Conservation (phyloP, 2,113 vertebrate species). For the Deroptyus accipitrinus region DNA sequence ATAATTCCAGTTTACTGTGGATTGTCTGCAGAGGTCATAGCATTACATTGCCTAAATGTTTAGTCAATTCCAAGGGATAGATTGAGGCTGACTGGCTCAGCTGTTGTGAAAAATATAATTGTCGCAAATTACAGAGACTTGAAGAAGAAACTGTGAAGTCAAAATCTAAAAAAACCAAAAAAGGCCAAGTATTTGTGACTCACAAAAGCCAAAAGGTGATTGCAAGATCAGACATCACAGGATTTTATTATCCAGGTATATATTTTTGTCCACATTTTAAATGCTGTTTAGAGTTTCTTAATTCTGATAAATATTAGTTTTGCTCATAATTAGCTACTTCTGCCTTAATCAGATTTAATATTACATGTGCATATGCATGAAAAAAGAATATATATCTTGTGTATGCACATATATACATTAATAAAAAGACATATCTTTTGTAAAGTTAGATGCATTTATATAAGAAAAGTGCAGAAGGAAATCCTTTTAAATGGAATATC, state of each 20-base stretch:
- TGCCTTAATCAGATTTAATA: not conserved
- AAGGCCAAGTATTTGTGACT: constrained; percentile 49
- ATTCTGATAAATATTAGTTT: not conserved
- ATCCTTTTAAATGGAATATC: not conserved
- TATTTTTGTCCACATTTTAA: not conserved
- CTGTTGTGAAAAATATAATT: not conserved
- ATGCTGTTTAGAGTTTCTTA: not conserved
- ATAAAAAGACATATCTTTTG: not conserved
- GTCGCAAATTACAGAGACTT: constrained; percentile 37
- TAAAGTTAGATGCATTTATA: not conserved
- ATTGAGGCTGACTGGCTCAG: not conserved
- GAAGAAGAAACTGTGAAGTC: constrained; percentile 16
- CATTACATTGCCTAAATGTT: not conserved
- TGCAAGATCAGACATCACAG: constrained; percentile 79
- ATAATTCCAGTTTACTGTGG: not conserved
- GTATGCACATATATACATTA: not conserved
- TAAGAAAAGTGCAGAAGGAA: not conserved
- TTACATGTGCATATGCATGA: not conserved
- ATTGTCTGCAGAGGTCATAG: not conserved
- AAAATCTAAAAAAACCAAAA: constrained; percentile 47
- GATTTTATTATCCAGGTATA: constrained; percentile 84
- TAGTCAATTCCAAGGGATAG: not conserved
- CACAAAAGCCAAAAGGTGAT: constrained; percentile 78
- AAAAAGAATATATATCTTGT: not conserved
- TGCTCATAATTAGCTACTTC: not conserved